phyloP scores from a whole-genome alignment of 2,888 invertebrate species.

The Chaetoderma sp. region DNA sequence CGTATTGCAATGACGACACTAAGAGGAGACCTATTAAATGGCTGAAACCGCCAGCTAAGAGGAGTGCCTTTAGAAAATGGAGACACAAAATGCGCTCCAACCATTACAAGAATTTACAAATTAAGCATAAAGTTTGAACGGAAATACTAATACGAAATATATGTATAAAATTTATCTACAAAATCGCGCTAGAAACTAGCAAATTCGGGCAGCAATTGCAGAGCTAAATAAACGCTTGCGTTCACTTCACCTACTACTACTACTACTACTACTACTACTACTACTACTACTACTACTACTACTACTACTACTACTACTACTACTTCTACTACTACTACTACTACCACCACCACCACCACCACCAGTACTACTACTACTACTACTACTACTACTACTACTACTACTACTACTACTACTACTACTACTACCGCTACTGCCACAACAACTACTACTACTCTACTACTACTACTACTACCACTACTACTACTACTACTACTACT shows the following conservation, averaged over 20 bases:
- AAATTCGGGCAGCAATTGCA: too few relatives aligned
- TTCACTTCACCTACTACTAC: too few relatives aligned
- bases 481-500: conserved; percentile 20
- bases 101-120: too few relatives aligned
- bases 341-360: conserved; percentile 20
- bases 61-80: too few relatives aligned
- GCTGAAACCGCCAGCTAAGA: too few relatives aligned
- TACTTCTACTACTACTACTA: conserved; percentile 22
- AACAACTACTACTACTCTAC: neutral
- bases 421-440: conserved; percentile 15
- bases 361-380: conserved; percentile 20
- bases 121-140: too few relatives aligned
- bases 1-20: conserved; percentile 15
- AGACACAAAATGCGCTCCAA: too few relatives aligned
- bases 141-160: too few relatives aligned
- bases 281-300: conserved; percentile 25
- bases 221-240: too few relatives aligned
- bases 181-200: too few relatives aligned
- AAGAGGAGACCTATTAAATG: too few relatives aligned
- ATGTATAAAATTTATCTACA: too few relatives aligned
- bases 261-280: conserved; percentile 21
- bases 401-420: conserved; percentile 26
- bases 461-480: conserved; percentile 14
- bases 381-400: conserved; percentile 24
- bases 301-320: neutral